These are phyloP conservation scores for Strigamia maritima DNA, from an alignment of 2,888 invertebrate species.

Conservation along the genomic window DNA sequence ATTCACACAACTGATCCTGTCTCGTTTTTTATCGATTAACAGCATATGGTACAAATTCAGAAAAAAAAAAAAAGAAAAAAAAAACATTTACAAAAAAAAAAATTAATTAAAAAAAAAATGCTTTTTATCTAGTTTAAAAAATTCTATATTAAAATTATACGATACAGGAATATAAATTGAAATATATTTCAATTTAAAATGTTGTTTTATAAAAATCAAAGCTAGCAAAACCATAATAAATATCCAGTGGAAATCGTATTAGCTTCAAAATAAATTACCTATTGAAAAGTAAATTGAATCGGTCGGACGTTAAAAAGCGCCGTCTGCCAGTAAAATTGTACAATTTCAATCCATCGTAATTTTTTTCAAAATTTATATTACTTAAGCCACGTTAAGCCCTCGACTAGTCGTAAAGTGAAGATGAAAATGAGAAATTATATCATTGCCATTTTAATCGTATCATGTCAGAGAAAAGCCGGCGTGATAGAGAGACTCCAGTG, in stretches of 20 bases:
- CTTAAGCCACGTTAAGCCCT: background rate
- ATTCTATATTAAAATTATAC: too few species aligned
- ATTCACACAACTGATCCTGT: constrained; percentile 16
- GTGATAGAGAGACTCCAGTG: background rate
- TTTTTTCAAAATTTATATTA: background rate
- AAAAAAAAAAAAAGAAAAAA: too few species aligned
- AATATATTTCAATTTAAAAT: background rate
- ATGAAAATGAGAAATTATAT: background rate
- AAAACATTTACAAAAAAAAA: background rate
- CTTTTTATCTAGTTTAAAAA: too few species aligned
- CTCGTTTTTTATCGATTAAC: background rate
- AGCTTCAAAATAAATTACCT: background rate
- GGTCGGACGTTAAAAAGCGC: background rate
- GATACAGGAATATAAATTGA: too few species aligned
- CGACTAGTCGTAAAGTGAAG: background rate
- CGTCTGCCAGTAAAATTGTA: background rate
- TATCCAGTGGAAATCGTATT: background rate
- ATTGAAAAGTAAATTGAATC: background rate
- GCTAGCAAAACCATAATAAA: background rate
- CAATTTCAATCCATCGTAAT: background rate
- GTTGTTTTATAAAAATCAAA: background rate
- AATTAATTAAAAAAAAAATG: background rate
- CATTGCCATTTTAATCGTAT: background rate
- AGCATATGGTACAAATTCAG: background rate
- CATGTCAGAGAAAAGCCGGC: background rate